Base-by-base conservation (phyloP, 2,888 invertebrate genomes). In the Ornithoptera alexandrae region DNA sequence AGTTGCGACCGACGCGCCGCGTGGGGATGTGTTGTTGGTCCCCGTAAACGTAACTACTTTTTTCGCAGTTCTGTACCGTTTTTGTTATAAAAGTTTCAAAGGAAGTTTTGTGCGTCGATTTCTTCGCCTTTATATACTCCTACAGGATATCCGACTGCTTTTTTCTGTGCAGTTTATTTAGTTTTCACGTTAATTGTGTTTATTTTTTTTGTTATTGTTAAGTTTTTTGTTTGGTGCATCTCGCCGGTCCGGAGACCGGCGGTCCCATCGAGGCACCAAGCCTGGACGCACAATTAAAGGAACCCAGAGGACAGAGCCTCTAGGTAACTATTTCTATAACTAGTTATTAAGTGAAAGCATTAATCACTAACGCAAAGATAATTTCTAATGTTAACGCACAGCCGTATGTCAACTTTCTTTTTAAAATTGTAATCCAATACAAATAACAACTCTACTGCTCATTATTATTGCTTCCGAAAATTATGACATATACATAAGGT, bases 191-290 rank as follows among this genome's bases (percentile, higher is more conserved):
- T 87, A 85, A 82, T 86, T 88, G 89, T 88, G 91, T 90, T 91
- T 89, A 79, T 78, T 89, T 88, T 39, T 46, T 92, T 89, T 90
- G 89, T 92, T 91, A 88, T 92, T 92, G 90, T 92, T 92, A 81
- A 90, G 89, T 91, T 92, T 90, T 92, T 91, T 90, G 90, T 91
- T 91, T 91, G 89, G 92, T 92, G 92, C 90, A 91, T 89, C 90
- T 91, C 87, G 90, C 85, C 90, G 89, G 88, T 86, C 81, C 86
- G 85, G 86, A 90, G 89, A 86, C 86, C 88, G 89, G 80, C 84
- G 87, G 86, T 85, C 85, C 88, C 86, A 83, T 78, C 84, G 86
- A 87, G 88, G 88, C 85, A 83, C 79, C 84, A 82, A 84, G 87
- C 85, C 89, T 90, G 91, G 88, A 86, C 89, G 86, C 87, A 84